phyloP scores from a whole-genome alignment of 2,113 vertebrate genomes.

The Myocastor coypus region DNA sequence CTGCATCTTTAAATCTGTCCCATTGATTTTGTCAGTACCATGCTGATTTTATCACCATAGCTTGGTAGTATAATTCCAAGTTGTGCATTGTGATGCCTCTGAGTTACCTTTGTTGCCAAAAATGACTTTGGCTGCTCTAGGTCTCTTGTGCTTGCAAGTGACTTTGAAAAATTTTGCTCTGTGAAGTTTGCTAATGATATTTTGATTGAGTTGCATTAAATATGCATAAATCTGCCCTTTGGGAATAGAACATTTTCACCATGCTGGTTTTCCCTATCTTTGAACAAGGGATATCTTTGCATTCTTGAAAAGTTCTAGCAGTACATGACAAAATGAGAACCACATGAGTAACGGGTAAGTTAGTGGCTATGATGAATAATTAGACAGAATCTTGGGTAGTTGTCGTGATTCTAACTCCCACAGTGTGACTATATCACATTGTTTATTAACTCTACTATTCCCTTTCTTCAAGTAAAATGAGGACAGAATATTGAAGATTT shows the following conservation, averaged over 20 bases:
- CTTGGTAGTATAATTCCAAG: not conserved
- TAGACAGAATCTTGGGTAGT: not conserved
- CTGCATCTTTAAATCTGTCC: not conserved
- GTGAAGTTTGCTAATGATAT: not conserved
- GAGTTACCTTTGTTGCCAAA: not conserved
- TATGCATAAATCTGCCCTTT: not conserved
- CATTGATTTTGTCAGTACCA: not conserved
- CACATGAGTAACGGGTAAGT: not conserved
- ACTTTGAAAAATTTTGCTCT: not conserved
- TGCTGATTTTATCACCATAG: not conserved
- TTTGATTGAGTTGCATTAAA: not conserved
- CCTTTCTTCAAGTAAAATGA: not conserved
- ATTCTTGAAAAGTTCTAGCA: not conserved
- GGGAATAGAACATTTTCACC: not conserved
- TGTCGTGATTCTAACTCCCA: not conserved
- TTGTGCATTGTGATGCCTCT: not conserved
- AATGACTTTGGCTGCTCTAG: not conserved
- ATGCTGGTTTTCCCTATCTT: not conserved
- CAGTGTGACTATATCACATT: not conserved
- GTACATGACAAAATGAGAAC: not conserved
- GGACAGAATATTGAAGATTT: not conserved
- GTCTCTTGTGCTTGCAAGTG: not conserved
- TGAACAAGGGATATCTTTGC: not conserved
- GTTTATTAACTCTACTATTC: not conserved
- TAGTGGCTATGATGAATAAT: not conserved